Base-by-base conservation (phyloP, 2,888 invertebrate species). In the Ellobium chinense region DNA sequence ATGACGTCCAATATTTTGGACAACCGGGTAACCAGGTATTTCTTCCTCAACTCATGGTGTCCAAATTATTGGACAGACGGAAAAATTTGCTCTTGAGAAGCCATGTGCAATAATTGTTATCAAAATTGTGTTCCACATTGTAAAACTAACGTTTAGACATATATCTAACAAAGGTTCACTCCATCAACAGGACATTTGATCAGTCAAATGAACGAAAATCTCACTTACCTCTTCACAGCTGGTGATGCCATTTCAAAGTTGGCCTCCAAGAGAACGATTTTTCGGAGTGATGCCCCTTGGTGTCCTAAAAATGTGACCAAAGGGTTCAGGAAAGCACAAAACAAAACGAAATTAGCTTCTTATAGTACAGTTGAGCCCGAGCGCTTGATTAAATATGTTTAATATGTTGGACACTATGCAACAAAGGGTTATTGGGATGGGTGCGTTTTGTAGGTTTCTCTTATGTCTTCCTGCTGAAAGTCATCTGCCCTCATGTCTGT, bases 371-470 rank as follows among this genome's bases (percentile, higher is more conserved):
- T 18, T 46, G 7, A 46, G 18, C 18, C 9, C 18, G 46, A 46
- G 46, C n/a, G 46, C 46, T 12, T 46, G 46, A 46, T 29, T 9
- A 66, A 66, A 4, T 14, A 21, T n/a, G 66, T 37, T 36, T 36
- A 66, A 27, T 12, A n/a, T n/a, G 18, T 27, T 66, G 66, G 66
- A 66, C 66, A 36, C 14, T 36, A 36, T 66, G 66, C 66, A 66
- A 66, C 66, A 66, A 66, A 66, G 65, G 65, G 65, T 65, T 65
- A 65, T 12, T 46, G 18, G 46, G n/a, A n/a, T n/a, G n/a, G n/a
- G n/a, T n/a, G n/a, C n/a, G n/a, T n/a, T n/a, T n/a, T n/a, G n/a
- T n/a, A n/a, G n/a, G n/a, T n/a, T n/a, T n/a, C n/a, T n/a, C n/a
- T n/a, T n/a, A n/a, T n/a, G n/a, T n/a, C n/a, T n/a, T n/a, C n/a